A percentile compares a stretch with the other conserved stretches of the same genome.
phyloP scores from a whole-genome alignment of 2,113 vertebrate species.

The Colossoma macropomum region DNA sequence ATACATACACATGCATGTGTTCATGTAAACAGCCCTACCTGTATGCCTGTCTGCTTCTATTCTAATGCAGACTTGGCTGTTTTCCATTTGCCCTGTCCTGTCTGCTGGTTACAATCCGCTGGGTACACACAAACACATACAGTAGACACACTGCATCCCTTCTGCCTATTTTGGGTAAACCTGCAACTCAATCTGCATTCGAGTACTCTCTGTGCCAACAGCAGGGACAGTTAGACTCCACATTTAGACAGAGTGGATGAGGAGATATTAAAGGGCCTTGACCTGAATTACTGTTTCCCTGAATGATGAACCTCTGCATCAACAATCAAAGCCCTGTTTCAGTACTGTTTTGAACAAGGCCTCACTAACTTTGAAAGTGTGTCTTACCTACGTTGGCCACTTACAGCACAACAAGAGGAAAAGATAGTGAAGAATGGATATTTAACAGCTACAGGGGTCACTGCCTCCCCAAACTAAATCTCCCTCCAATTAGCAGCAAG shows the following conservation, averaged over 20 bases:
- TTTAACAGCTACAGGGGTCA: no score
- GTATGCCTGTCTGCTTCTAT: slow-evolving; percentile 5
- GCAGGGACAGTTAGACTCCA: slow-evolving; percentile 4
- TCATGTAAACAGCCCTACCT: slow-evolving; percentile 39
- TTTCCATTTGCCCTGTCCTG: slow-evolving; percentile 10
- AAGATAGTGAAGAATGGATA: no score
- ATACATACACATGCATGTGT: slow-evolving; percentile 3
- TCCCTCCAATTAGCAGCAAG: no score
- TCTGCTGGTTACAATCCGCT: slow-evolving; percentile 3
- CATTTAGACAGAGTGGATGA: slow-evolving; percentile 28
- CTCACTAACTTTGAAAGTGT: not conserved
- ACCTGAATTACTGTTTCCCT: not conserved
- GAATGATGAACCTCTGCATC: not conserved
- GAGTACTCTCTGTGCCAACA: slow-evolving; percentile 14
- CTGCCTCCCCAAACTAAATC: no score
- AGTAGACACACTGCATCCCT: slow-evolving; percentile 37
- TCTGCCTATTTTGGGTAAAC: slow-evolving; percentile 75
- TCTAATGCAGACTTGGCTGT: not conserved
- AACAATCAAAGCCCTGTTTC: not conserved
- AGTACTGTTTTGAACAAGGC: not conserved
- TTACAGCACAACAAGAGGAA: no score
- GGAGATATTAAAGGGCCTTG: slow-evolving; percentile 18
- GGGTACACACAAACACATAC: slow-evolving; percentile 5
- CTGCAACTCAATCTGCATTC: slow-evolving; percentile 72
- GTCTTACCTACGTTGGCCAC: no score